Base-by-base conservation (phyloP, 2,888 invertebrate genomes). In the Pyrochroa serraticornis region DNA sequence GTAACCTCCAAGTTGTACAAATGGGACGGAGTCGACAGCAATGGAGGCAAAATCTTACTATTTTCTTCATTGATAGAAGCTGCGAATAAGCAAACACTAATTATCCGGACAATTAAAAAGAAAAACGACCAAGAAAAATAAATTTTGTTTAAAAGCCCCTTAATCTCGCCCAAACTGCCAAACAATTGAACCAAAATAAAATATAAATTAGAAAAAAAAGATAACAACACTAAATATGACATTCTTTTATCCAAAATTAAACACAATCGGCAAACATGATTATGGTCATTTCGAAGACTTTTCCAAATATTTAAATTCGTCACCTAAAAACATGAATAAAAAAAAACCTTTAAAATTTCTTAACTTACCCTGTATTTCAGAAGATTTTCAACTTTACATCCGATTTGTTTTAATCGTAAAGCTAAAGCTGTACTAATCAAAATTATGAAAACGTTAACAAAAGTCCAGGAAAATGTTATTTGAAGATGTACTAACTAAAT, bases 371-470 rank as follows among this genome's bases (percentile, higher is more conserved):
- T 13, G 7, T 34, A 6, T 34, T 10, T 38, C n/a, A 37, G 5
- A 9, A 47, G 36, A 35, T 31, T 36, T 37, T 36, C 33, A 12
- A 52, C 7, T 48, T 51, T 58, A 12, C 14, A 9, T 9, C 3
- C 37, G 6, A 48, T 13, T 31, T 58, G 58, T 14, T 33, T 41
- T 7, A 58, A 9, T 37, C 44, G 37, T 1, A 31, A 7, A 1
- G 52, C 44, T 31, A 53, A 48, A 37, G 58, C 47, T 2, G 38
- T 38, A 36, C 48, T 58, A 1, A 58, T 44, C 31, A 54, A 32
- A n/a, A 58, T 58, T 22, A 58, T 44, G 22, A 58, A 58, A 14
- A 54, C 35, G 34, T 58, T 54, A 6, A 44, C 30, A 14, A 35
- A 58, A 43, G 47, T 54, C 54, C 54, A 54, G 7, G 37, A 32